phyloP scores from a whole-genome alignment of 2,113 vertebrate genomes.

The Solenodon paradoxus region DNA sequence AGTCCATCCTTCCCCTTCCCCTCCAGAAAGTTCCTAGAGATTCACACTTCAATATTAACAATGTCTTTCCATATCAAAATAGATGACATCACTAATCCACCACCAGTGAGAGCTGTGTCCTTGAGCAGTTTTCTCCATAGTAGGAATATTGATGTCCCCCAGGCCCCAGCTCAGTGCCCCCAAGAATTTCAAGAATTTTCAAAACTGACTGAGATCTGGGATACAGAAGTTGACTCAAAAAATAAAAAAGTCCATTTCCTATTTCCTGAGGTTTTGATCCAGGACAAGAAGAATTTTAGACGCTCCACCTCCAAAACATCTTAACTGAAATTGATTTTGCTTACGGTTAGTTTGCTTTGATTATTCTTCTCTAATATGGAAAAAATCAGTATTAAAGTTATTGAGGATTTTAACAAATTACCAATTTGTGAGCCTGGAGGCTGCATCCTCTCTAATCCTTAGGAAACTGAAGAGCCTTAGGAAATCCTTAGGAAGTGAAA shows the following conservation, averaged over 20 bases:
- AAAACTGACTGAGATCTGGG: neutral
- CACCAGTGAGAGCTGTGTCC: neutral
- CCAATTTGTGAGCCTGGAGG: neutral
- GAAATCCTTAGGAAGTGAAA: neutral
- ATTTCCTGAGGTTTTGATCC: neutral
- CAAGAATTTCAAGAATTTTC: neutral
- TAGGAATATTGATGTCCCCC: neutral
- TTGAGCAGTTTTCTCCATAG: neutral
- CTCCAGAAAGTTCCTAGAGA: neutral
- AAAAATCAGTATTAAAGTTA: neutral
- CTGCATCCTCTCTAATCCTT: neutral
- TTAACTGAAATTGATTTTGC: neutral
- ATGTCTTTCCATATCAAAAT: neutral
- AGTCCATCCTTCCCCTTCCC: neutral
- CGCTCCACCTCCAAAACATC: neutral
- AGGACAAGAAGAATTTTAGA: neutral
- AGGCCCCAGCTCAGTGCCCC: neutral
- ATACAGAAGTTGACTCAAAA: neutral
- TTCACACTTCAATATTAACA: constrained; percentile 20
- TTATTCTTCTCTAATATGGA: neutral
- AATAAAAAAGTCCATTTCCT: neutral
- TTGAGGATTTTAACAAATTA: neutral
- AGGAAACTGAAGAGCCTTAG: too few species aligned
- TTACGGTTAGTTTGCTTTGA: neutral
- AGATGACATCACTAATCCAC: constrained; percentile 8